These are phyloP conservation scores for Buteo buteo DNA, from an alignment of 2,113 vertebrate species.

Conservation along the genomic window DNA sequence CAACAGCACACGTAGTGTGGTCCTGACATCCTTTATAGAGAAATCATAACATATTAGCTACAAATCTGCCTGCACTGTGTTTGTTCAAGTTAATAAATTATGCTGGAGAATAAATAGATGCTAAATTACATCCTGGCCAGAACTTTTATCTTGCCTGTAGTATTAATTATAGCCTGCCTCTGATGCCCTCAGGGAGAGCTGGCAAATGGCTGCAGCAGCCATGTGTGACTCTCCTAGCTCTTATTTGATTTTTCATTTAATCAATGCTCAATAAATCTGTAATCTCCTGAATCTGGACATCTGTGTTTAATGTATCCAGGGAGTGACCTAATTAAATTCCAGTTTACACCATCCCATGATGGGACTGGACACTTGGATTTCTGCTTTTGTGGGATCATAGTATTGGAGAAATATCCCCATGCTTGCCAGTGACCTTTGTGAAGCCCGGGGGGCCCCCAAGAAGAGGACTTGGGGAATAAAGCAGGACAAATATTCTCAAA, in stretches of 20 bases:
- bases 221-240: neutral
- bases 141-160: conserved; percentile 34
- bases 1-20: neutral
- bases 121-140: conserved; percentile 43
- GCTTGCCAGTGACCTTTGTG: neutral
- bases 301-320: neutral
- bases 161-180: conserved; percentile 9
- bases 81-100: conserved; percentile 51
- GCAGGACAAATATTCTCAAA: neutral
- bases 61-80: neutral
- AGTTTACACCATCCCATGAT: neutral
- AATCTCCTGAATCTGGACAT: conserved; percentile 10
- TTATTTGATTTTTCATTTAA: conserved; percentile 3
- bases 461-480: neutral
- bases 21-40: neutral
- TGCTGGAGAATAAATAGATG: conserved; percentile 41
- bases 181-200: neutral
- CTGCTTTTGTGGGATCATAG: neutral
- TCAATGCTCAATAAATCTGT: conserved; percentile 52
- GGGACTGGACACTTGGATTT: neutral
- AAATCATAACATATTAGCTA: neutral
- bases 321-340: conserved; percentile 30
- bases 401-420: neutral
- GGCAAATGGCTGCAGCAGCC: conserved; percentile 13
- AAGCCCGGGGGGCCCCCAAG: neutral